phyloP scores from a whole-genome alignment of 2,888 invertebrate species.

The Drosophila atripex region DNA sequence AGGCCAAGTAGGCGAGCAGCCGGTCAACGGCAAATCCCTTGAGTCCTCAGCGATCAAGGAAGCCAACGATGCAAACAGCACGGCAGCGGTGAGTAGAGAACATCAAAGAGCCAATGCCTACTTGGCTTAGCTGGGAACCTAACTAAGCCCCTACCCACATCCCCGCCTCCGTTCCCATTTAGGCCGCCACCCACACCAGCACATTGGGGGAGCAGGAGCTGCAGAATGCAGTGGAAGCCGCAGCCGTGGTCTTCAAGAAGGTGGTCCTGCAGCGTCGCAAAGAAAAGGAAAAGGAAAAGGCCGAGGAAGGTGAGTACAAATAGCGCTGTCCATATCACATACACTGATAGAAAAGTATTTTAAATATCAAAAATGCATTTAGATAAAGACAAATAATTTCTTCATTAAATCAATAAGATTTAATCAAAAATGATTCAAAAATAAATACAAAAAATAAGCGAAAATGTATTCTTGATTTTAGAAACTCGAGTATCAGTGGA shows the following conservation, averaged over 20 bases:
- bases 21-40: constrained; percentile 40
- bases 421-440: too few species aligned
- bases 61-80: constrained; percentile 44
- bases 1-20: constrained; percentile 28
- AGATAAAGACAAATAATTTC: too few species aligned
- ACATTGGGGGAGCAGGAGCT: constrained; percentile 83
- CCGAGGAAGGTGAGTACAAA: constrained; percentile 82
- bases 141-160: not conserved
- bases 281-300: constrained; percentile 77
- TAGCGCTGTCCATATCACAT: constrained; percentile 10
- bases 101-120: constrained; percentile 11
- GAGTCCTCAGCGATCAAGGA: constrained; percentile 49
- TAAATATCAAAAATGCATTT: not conserved
- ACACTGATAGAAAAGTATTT: constrained; percentile 4
- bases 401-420: too few species aligned
- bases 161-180: not conserved
- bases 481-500: constrained; percentile 2
- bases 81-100: constrained; percentile 52
- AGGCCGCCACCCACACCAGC: constrained; percentile 76
- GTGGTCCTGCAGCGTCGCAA: constrained; percentile 82
- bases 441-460: not conserved
- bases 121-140: constrained; percentile 25
- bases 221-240: constrained; percentile 84
- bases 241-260: constrained; percentile 83
- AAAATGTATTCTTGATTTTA: not conserved